A percentile compares a stretch with the other conserved stretches of the same genome.
phyloP scores from a whole-genome alignment of 2,113 vertebrate genomes.

The Emydocephalus ijimae region DNA sequence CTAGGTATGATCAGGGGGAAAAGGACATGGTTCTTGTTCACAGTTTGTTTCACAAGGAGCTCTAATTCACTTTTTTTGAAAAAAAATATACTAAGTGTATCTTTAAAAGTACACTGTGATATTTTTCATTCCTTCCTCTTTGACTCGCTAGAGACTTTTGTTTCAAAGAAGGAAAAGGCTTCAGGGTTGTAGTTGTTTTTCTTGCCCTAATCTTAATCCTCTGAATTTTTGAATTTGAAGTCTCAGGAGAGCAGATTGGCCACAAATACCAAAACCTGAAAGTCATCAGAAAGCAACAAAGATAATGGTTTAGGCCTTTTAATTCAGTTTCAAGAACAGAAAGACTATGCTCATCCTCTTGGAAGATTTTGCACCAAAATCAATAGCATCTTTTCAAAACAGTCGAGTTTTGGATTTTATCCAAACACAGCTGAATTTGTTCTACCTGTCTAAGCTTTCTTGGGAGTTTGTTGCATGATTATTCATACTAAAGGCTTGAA shows the following conservation, averaged over 20 bases:
- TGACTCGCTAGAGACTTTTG: not conserved
- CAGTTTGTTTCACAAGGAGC: not conserved
- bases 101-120: not conserved
- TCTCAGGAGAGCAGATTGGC: not conserved
- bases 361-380: not conserved
- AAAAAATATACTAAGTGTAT: not conserved
- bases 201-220: not conserved
- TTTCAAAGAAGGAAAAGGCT: not conserved
- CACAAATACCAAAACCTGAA: slow-evolving; percentile 6
- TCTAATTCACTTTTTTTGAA: not conserved
- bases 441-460: slow-evolving; percentile 24
- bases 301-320: not conserved
- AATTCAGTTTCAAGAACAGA: slow-evolving; percentile 13
- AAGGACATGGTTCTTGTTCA: not conserved
- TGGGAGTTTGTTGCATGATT: slow-evolving; percentile 4
- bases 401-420: not conserved
- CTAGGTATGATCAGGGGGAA: not conserved
- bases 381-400: slow-evolving; percentile 14
- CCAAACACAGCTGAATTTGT: not conserved
- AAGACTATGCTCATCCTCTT: not conserved
- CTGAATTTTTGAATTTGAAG: not conserved
- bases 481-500: slow-evolving; percentile 19
- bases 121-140: not conserved
- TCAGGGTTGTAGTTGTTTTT: not conserved
- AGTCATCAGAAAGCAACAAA: not conserved